Evolutionary conservation across 2,888 invertebrate species (phyloP).

Genomic region (Agonum fuliginosum): DNA sequence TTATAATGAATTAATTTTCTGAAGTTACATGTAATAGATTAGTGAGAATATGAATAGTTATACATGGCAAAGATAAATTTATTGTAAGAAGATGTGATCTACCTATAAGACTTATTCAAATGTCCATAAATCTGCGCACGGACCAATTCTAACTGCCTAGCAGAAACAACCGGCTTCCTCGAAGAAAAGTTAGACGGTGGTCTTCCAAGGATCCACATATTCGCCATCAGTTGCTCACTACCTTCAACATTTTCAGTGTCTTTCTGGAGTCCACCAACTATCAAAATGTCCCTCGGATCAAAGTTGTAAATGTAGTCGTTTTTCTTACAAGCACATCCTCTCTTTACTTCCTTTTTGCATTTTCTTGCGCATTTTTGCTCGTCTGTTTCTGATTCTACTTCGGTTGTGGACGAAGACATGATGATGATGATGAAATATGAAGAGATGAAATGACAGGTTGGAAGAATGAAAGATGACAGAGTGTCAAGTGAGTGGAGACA

Average conservation of each 20-base stretch:
- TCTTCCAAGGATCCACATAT: slow-evolving; percentile 34
- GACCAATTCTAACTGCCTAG: slow-evolving; percentile 36
- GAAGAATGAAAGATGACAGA: too few relatives aligned
- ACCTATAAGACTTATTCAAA: not conserved
- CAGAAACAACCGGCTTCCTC: slow-evolving; percentile 15
- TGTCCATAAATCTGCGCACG: slow-evolving; percentile 42
- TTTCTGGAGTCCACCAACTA: slow-evolving; percentile 8
- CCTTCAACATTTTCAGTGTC: not conserved
- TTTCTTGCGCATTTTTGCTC: too few relatives aligned
- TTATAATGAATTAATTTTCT: too few relatives aligned
- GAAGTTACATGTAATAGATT: too few relatives aligned
- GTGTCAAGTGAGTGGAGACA: slow-evolving; percentile 3
- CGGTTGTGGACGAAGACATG: too few relatives aligned
- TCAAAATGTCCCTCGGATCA: slow-evolving; percentile 19
- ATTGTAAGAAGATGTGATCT: too few relatives aligned
- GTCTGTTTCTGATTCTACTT: too few relatives aligned
- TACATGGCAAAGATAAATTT: too few relatives aligned
- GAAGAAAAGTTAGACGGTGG: slow-evolving; percentile 8
- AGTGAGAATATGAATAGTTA: too few relatives aligned
- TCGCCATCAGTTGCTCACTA: slow-evolving; percentile 13
- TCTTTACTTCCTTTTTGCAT: too few relatives aligned
- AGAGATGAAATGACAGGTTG: not conserved
- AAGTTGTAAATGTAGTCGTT: not conserved
- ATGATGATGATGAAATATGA: not conserved
- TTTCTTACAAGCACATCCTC: not conserved